A percentile compares a stretch with the other conserved stretches of the same genome.
These are phyloP conservation scores for Ceyx cyanopectus DNA, from an alignment of 2,113 vertebrate species.

Conservation along the genomic window DNA sequence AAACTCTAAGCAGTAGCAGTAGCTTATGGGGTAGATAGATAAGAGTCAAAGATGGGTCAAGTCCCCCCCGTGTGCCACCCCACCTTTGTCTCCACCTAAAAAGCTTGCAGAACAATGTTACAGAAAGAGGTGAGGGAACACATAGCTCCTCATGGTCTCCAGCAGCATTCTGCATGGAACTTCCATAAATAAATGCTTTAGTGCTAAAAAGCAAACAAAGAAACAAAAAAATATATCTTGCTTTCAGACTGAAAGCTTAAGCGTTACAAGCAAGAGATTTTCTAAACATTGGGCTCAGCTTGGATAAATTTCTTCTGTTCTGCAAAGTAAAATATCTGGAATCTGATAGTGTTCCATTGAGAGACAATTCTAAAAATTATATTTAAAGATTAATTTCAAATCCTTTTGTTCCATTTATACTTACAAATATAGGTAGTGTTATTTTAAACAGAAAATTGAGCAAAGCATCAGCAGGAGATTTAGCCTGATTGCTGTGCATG, in stretches of 20 bases:
- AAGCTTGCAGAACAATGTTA: background rate
- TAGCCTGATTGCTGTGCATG: background rate
- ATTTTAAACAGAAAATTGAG: constrained; percentile 23
- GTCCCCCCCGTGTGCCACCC: fast-evolving
- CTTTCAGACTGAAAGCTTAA: background rate
- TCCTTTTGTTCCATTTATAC: background rate
- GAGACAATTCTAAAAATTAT: background rate
- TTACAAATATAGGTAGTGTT: background rate
- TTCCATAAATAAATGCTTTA: background rate
- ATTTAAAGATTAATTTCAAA: background rate
- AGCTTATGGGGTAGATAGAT: background rate
- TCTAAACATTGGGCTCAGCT: background rate
- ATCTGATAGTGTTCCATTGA: background rate
- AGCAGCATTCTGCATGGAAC: background rate
- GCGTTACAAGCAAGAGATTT: background rate
- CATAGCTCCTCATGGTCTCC: background rate
- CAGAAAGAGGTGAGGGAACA: background rate
- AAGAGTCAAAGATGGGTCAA: background rate
- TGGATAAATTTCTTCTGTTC: background rate
- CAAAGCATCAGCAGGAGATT: constrained; percentile 21
- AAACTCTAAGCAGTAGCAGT: background rate
- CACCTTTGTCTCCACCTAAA: no score
- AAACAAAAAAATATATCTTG: background rate
- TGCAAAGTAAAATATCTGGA: background rate
- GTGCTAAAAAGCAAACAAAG: background rate